These are phyloP conservation scores for Ceuthmochares aereus DNA, from an alignment of 2,113 vertebrate genomes.

Conservation along the genomic window DNA sequence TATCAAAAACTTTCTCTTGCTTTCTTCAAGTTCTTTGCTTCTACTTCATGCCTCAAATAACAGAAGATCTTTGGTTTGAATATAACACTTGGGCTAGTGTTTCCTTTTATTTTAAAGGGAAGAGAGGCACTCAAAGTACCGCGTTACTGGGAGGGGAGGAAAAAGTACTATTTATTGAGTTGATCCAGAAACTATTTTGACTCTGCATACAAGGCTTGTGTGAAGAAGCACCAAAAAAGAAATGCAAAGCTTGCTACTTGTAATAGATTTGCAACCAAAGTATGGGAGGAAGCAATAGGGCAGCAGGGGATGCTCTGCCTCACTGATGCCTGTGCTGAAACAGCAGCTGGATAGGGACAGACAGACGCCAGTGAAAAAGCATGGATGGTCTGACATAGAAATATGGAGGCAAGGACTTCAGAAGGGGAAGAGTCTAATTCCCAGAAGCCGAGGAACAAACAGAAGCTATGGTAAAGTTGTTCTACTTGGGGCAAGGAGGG, in stretches of 20 bases:
- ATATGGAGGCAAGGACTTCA: accelerated
- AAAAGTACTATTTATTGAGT: neutral
- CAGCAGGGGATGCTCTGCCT: neutral
- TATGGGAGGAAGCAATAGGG: neutral
- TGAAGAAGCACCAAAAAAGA: neutral
- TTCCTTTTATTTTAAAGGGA: neutral
- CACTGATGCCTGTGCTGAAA: accelerated
- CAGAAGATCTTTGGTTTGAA: neutral
- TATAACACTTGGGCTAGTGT: too few relatives aligned
- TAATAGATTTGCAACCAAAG: neutral
- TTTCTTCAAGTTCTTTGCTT: neutral
- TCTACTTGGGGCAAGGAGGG: neutral
- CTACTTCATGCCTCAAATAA: neutral
- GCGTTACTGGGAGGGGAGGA: neutral
- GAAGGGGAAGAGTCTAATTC: neutral
- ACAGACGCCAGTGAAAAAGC: accelerated
- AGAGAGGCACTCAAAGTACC: neutral
- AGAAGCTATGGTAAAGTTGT: neutral
- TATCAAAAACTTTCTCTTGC: neutral
- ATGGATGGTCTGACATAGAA: neutral
- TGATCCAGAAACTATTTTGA: neutral
- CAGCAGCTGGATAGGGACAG: accelerated
- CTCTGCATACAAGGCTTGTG: neutral
- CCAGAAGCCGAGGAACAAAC: neutral
- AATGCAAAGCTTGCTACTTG: neutral